Conservation (phyloP, 2,888 invertebrate genomes). For the Thymelicus acteon region DNA sequence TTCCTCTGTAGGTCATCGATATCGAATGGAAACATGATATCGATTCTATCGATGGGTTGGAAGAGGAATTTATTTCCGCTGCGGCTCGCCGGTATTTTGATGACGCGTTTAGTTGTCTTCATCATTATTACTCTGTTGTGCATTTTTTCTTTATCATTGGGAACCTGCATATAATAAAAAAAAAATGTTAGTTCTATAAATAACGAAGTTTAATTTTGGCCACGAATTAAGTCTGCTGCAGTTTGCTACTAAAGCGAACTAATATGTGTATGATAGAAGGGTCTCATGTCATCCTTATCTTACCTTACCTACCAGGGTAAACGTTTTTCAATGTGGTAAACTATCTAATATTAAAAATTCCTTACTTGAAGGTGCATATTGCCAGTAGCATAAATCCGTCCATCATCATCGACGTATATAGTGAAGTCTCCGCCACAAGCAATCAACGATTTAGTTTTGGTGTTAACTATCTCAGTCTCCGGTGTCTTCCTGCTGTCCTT, state of each 20-base stretch:
- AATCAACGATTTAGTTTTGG: conserved; percentile 69
- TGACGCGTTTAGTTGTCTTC: conserved; percentile 89
- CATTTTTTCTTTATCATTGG: conserved; percentile 83
- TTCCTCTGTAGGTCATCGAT: conserved; percentile 60
- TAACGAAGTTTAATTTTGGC: no score
- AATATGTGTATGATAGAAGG: no score
- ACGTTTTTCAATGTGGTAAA: background rate
- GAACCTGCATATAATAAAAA: conserved; percentile 78
- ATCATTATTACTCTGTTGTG: conserved; percentile 87
- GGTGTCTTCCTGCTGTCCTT: conserved; percentile 56
- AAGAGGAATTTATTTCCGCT: conserved; percentile 71
- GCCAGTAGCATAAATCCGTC: conserved; percentile 91
- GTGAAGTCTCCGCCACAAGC: conserved; percentile 92
- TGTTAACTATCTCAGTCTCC: conserved; percentile 54
- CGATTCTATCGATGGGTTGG: conserved; percentile 69
- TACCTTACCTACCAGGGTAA: background rate
- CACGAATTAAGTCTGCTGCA: no score
- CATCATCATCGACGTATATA: conserved; percentile 87
- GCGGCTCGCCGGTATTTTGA: conserved; percentile 85
- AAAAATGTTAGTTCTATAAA: no score
- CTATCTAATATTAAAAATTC: background rate
- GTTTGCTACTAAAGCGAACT: no score
- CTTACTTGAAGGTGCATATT: conserved; percentile 82
- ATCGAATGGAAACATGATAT: conserved; percentile 74
- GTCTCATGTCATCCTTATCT: no score